These are phyloP conservation scores for Sialis fuliginosa DNA, from an alignment of 2,888 invertebrate species.

Conservation along the genomic window DNA sequence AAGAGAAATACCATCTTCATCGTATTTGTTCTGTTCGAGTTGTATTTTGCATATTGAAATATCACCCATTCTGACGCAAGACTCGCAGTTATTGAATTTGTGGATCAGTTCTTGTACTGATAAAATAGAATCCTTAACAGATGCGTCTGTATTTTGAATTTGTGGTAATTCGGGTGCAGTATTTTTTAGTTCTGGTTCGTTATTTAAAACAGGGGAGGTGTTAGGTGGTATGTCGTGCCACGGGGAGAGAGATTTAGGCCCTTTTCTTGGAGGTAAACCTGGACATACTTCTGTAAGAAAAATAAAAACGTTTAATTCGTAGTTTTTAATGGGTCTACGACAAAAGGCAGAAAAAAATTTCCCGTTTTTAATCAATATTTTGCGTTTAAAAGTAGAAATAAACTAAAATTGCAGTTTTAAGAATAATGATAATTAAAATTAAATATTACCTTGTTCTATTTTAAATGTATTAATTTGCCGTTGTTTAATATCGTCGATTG, in stretches of 20 bases:
- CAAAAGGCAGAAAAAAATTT: no score
- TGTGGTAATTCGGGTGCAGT: background rate
- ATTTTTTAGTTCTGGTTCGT: slow-evolving; percentile 8
- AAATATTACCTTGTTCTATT: no score
- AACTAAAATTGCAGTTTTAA: no score
- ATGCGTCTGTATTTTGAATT: background rate
- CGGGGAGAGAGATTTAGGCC: slow-evolving; percentile 10
- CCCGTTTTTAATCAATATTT: no score
- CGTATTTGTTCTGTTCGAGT: slow-evolving; percentile 6
- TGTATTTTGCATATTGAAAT: slow-evolving; percentile 8
- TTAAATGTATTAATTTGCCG: no score
- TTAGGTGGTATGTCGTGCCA: slow-evolving; percentile 18
- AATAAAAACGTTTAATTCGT: no score
- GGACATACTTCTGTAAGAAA: background rate
- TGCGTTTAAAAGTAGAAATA: no score
- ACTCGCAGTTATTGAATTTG: slow-evolving; percentile 17
- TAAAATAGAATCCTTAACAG: slow-evolving; percentile 10
- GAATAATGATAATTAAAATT: no score
- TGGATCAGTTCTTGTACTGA: slow-evolving; percentile 19
- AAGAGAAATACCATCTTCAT: slow-evolving; percentile 1
- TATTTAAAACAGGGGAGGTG: slow-evolving; percentile 11
- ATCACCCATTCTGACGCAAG: slow-evolving; percentile 11
- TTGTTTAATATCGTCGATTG: no score
- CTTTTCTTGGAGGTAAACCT: background rate
- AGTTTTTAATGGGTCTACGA: no score